Evolutionary conservation across 2,888 invertebrate species (phyloP).

Genomic region (Erebia palarica): DNA sequence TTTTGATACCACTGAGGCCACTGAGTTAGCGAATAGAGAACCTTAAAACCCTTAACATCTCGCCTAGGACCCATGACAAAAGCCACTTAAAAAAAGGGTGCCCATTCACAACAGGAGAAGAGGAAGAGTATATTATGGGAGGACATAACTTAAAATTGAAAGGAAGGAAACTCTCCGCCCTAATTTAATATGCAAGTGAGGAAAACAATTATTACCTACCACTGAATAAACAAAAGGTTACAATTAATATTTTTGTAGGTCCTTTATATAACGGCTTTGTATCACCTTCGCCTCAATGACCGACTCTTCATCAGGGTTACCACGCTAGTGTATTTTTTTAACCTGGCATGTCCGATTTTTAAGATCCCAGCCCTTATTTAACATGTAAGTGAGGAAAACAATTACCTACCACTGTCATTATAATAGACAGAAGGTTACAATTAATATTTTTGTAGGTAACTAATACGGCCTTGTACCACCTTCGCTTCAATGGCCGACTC

Average conservation of each 20-base stretch:
- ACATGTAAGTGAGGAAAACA: not conserved
- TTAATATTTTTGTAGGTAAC: slow-evolving; percentile 1
- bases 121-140: too few relatives aligned
- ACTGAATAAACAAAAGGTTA: slow-evolving; percentile 2
- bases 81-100: too few relatives aligned
- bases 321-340: not conserved
- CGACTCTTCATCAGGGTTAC: slow-evolving; percentile 11
- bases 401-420: not conserved
- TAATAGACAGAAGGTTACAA: slow-evolving; percentile 3
- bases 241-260: slow-evolving; percentile 1
- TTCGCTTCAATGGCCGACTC: slow-evolving; percentile 17
- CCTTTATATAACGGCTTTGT: slow-evolving; percentile 4
- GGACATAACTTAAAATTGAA: too few relatives aligned
- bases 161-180: too few relatives aligned
- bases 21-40: too few relatives aligned
- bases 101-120: too few relatives aligned
- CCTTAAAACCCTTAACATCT: too few relatives aligned
- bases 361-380: not conserved
- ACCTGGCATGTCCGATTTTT: slow-evolving; percentile 1
- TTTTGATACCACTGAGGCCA: too few relatives aligned
- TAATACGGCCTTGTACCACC: slow-evolving; percentile 15
- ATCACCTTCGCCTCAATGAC: slow-evolving; percentile 11
- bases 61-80: too few relatives aligned
- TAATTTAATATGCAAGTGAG: not conserved
- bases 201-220: not conserved